phyloP scores from a whole-genome alignment of 2,888 invertebrate species.

The Marasmarcha lunaedactyla region DNA sequence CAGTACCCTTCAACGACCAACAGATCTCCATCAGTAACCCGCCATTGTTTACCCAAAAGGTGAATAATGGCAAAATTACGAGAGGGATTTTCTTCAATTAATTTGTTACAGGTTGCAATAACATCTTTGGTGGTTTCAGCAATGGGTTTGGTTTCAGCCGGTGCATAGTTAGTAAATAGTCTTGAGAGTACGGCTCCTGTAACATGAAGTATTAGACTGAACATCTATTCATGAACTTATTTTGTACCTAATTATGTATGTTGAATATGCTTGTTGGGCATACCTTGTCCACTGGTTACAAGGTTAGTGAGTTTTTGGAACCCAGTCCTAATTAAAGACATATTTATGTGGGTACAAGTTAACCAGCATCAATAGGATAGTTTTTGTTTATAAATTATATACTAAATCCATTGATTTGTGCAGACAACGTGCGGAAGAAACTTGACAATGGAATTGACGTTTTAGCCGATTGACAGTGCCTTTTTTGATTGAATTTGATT shows the following conservation, averaged over 20 bases:
- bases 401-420: too few relatives aligned
- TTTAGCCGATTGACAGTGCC: too few relatives aligned
- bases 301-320: conserved; percentile 36
- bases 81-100: conserved; percentile 69
- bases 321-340: conserved; percentile 45
- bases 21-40: conserved; percentile 87
- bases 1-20: conserved; percentile 85
- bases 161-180: conserved; percentile 35
- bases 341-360: conserved; percentile 6
- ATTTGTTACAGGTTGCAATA: conserved; percentile 73
- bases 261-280: not conserved
- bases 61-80: conserved; percentile 86
- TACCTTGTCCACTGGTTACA: conserved; percentile 37
- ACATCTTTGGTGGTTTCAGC: conserved; percentile 56
- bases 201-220: conserved; percentile 11
- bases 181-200: conserved; percentile 47
- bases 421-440: too few relatives aligned
- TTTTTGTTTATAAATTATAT: too few relatives aligned
- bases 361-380: too few relatives aligned
- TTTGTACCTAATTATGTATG: too few relatives aligned
- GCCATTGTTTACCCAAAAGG: conserved; percentile 85
- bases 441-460: too few relatives aligned
- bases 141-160: conserved; percentile 26
- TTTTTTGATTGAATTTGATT: too few relatives aligned
- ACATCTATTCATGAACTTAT: too few relatives aligned